A percentile compares a stretch with the other conserved stretches of the same genome.
Conservation (phyloP, 1,140 invertebrate species). For the Atta colombica region DNA sequence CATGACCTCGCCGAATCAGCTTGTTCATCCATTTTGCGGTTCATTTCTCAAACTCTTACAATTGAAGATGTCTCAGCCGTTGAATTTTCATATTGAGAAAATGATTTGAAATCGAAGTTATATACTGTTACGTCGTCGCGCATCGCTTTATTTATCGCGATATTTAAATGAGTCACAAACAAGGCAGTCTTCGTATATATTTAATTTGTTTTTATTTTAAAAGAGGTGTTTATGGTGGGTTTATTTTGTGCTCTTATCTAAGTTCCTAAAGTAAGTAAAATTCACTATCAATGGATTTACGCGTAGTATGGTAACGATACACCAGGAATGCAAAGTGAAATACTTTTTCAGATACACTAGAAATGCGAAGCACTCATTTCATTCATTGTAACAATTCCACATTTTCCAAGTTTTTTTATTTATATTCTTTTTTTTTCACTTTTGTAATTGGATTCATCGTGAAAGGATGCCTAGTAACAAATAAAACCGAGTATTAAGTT, state of each 20-base stretch:
- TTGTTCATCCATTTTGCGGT: slow-evolving; percentile 53
- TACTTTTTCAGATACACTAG: neutral
- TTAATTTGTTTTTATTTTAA: neutral
- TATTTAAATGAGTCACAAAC: neutral
- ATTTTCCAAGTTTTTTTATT: neutral
- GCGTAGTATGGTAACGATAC: neutral
- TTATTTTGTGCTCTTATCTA: neutral
- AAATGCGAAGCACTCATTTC: neutral
- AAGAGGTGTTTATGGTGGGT: neutral
- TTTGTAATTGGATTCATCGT: slow-evolving; percentile 11
- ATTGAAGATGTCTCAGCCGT: neutral
- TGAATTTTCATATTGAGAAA: neutral
- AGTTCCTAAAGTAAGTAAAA: neutral
- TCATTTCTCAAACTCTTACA: slow-evolving; percentile 46
- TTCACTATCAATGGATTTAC: neutral
- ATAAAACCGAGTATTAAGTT: slow-evolving; percentile 20
- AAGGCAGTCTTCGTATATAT: neutral
- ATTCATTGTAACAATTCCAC: neutral
- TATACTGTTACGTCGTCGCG: slow-evolving; percentile 6
- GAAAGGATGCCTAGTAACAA: neutral
- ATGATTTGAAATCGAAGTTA: neutral
- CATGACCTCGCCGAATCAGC: slow-evolving; percentile 30
- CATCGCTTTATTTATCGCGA: neutral
- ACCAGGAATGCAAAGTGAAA: neutral
- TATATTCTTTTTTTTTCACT: neutral